Evolutionary conservation across 2,888 invertebrate species (phyloP).

Genomic region (Gortyna flavago): DNA sequence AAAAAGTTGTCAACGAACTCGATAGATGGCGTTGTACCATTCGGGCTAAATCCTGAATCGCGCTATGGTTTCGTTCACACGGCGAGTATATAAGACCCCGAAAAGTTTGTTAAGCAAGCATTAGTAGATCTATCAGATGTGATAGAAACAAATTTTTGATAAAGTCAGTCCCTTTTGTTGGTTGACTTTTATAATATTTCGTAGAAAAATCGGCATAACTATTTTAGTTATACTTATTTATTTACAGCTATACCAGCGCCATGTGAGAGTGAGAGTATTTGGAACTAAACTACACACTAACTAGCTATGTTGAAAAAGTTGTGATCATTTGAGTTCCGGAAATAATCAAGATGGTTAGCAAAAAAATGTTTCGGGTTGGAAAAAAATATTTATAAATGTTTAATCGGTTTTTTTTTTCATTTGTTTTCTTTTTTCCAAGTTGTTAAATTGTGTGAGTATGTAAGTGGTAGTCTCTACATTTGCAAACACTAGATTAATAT

Average conservation of each 20-base stretch:
- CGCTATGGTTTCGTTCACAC: conserved; percentile 10
- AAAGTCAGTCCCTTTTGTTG: background rate
- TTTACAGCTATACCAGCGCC: background rate
- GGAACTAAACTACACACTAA: background rate
- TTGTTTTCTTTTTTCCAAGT: background rate
- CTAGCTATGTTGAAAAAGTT: background rate
- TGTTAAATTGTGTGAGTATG: background rate
- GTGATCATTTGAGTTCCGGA: background rate
- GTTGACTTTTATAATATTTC: background rate
- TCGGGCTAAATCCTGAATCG: background rate
- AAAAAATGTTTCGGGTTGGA: background rate
- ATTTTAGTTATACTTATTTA: background rate
- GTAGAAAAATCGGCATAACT: background rate
- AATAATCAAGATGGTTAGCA: background rate
- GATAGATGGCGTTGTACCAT: conserved; percentile 10
- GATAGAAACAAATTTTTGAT: background rate
- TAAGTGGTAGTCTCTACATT: background rate
- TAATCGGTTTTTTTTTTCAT: too few species aligned
- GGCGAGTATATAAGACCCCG: background rate
- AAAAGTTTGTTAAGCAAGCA: accelerated
- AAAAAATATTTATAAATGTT: background rate
- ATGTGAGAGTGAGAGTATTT: background rate
- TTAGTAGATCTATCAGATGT: background rate
- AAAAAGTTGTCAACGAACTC: background rate
- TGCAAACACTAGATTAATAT: background rate